Evolutionary conservation across 2,113 vertebrate species (phyloP), one percentile per base, ranked within the genome.

Genomic region (Notothenia coriiceps): DNA sequence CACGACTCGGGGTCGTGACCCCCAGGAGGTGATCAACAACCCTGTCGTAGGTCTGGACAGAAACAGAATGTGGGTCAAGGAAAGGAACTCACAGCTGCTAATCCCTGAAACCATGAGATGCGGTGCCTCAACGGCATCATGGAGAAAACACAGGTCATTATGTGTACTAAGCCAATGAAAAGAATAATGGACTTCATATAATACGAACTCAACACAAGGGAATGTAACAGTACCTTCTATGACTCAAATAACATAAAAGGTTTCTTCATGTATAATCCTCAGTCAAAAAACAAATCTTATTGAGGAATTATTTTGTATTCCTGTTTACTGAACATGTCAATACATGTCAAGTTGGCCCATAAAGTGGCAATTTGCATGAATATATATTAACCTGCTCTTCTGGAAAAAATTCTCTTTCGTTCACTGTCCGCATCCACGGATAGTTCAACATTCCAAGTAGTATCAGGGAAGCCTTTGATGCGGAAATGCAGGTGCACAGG

Each of bases 21-120:
- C 98, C 98, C 98, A 99, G 81, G 98, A 99, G 0, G 98, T 99
- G 91, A 99, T 99, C 87, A 99, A 88, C 86, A 99, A 92, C n/a
- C 62, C 98, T 95, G 93, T 99, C 98, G 64, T 97, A 99, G 61
- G 81, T 92, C 98, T 99, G 75, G 64, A 80, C 2, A 67, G 3
- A 55, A 0, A 71, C 6, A 46, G 46, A 5, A 50, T 51, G 2
- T 14, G 1, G 10, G 6, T 59, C 22, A 33, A 25, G 12, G 18
- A 47, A 57, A 20, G 8, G 22, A n/a, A 68, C 70, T 40, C 22
- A 35, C 20, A 67, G 47, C 4, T 20, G 18, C 22, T 51, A 9
- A 70, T 20, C 44, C 44, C 11, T 52, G 54, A 47, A 65, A 51
- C 18, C 40, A 62, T 29, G 29, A 29, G 13, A 70, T 20, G 25